These are phyloP conservation scores for Scytalopus superciliaris DNA, from an alignment of 2,113 vertebrate species.

Conservation along the genomic window DNA sequence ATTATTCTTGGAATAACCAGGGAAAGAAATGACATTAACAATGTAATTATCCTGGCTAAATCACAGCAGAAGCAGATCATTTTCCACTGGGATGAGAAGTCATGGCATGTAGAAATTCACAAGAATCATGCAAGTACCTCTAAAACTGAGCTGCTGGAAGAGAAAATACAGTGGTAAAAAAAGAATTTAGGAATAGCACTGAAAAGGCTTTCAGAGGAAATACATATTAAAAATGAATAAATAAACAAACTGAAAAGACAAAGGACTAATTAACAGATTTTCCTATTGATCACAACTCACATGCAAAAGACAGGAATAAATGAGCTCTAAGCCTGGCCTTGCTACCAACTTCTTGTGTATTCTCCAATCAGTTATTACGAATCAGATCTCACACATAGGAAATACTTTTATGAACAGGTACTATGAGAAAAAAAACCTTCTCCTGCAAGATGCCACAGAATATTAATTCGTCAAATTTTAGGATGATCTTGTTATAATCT, in stretches of 20 bases:
- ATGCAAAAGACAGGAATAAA: not conserved
- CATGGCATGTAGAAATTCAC: not conserved
- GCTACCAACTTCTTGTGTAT: rapidly evolving
- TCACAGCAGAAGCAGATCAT: not conserved
- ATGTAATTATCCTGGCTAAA: conserved; percentile 26
- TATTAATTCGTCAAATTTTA: not conserved
- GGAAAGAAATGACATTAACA: not conserved
- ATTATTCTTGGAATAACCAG: conserved; percentile 39
- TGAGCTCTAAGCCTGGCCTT: not conserved
- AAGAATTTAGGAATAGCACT: not conserved
- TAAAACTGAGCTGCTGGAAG: conserved; percentile 14
- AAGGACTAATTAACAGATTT: not conserved
- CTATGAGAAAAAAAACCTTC: not conserved
- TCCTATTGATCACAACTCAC: not conserved
- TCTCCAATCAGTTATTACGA: not conserved
- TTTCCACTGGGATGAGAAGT: conserved; percentile 17
- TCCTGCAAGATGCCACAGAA: not conserved
- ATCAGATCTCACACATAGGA: too few relatives aligned
- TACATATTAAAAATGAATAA: not conserved
- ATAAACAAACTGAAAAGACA: not conserved
- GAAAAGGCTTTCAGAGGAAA: not conserved
- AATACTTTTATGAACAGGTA: not conserved
- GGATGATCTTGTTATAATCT: not conserved
- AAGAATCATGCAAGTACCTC: conserved; percentile 16
- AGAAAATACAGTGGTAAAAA: not conserved